These are phyloP conservation scores for Drosophila kanapiae DNA, from an alignment of 1,140 invertebrate species.

Conservation along the genomic window DNA sequence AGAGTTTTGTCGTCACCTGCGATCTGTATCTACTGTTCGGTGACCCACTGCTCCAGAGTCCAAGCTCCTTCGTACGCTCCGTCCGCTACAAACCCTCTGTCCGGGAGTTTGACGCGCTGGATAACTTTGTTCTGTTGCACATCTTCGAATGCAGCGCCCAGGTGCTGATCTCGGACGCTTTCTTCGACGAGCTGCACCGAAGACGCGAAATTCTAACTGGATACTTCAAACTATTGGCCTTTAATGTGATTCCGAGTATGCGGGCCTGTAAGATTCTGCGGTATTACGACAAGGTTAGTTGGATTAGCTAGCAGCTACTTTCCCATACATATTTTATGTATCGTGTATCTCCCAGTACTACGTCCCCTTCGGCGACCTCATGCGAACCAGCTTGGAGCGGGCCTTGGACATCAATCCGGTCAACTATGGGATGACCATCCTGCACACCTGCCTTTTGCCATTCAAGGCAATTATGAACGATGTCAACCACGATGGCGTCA, in stretches of 20 bases:
- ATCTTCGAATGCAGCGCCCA: constrained; percentile 7
- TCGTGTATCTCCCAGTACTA: constrained; percentile 12
- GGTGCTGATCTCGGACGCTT: not conserved
- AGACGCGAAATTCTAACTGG: constrained; percentile 36
- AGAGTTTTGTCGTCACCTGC: constrained; percentile 47
- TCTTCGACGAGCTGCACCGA: constrained; percentile 2
- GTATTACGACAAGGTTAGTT: constrained; percentile 46
- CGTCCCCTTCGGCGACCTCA: constrained; percentile 44
- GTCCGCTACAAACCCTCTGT: constrained; percentile 10
- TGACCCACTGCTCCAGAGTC: not conserved
- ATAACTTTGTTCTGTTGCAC: constrained; percentile 22
- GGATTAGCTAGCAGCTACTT: rapidly evolving
- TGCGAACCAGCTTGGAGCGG: constrained; percentile 51
- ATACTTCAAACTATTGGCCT: constrained; percentile 56
- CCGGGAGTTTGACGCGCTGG: constrained; percentile 38
- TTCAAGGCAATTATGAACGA: constrained; percentile 20
- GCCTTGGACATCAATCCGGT: constrained; percentile 30
- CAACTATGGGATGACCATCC: constrained; percentile 62
- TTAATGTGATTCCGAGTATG: constrained; percentile 60
- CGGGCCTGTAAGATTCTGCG: constrained; percentile 31
- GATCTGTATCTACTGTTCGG: constrained; percentile 51
- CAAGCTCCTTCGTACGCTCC: not conserved
- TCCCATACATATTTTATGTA: not conserved
- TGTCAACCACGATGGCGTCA: not conserved
- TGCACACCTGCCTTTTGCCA: constrained; percentile 48